A percentile compares a stretch with the other conserved stretches of the same genome.
Evolutionary conservation across 2,888 invertebrate genomes (phyloP).

Genomic region (Ochropacha duplaris): DNA sequence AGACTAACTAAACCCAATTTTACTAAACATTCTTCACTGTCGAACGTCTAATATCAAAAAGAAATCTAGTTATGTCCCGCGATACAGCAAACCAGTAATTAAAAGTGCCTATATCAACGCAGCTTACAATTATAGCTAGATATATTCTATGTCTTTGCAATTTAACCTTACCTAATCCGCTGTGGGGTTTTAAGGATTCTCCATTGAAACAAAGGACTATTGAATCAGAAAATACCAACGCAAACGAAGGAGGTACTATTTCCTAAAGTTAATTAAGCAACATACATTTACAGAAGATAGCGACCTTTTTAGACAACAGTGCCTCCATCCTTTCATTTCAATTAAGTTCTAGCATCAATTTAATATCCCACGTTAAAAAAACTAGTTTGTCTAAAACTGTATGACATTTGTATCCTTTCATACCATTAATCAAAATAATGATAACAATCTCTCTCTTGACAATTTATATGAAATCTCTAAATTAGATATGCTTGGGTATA

Average conservation of each 20-base stretch:
- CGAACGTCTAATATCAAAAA: too few relatives aligned
- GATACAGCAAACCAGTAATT: slow-evolving; percentile 39
- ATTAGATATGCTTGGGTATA: too few relatives aligned
- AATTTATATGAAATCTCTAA: too few relatives aligned
- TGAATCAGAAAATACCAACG: background rate
- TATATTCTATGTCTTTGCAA: background rate
- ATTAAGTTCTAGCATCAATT: background rate
- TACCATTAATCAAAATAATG: too few relatives aligned
- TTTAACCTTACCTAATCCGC: background rate
- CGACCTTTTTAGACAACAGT: background rate
- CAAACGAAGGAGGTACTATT: background rate
- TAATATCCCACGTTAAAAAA: background rate
- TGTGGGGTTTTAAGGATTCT: background rate
- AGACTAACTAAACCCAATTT: too few relatives aligned
- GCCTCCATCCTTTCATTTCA: background rate
- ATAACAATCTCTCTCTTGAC: too few relatives aligned
- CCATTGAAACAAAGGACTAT: background rate
- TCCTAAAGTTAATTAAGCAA: background rate
- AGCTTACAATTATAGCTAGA: background rate
- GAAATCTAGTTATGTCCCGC: too few relatives aligned
- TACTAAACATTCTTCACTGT: too few relatives aligned
- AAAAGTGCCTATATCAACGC: too few relatives aligned
- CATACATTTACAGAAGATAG: background rate
- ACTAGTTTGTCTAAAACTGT: too few relatives aligned
- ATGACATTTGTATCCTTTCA: too few relatives aligned